phyloP scores from a whole-genome alignment of 2,888 invertebrate species.

The Xanthorhoe designata region DNA sequence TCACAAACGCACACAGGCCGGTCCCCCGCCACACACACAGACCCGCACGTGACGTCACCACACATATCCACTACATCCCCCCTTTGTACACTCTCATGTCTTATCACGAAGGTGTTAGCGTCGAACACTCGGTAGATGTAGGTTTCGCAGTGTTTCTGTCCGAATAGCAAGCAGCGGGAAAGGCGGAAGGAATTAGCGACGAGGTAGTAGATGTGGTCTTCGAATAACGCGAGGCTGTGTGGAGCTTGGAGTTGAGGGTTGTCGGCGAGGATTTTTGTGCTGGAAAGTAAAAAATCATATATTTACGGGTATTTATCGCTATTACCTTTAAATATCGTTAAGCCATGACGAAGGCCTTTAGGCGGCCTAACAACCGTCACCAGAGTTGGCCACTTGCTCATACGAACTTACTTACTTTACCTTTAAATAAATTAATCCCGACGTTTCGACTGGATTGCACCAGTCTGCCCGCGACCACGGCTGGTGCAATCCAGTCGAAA shows the following conservation, averaged over 20 bases:
- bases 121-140: conserved; percentile 72
- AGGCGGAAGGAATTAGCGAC: conserved; percentile 83
- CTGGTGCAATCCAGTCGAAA: too few relatives aligned
- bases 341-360: too few relatives aligned
- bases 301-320: background rate
- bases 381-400: too few relatives aligned
- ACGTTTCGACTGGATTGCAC: too few relatives aligned
- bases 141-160: conserved; percentile 74
- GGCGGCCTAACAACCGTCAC: too few relatives aligned
- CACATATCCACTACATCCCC: conserved; percentile 77
- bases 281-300: conserved; percentile 37
- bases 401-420: too few relatives aligned
- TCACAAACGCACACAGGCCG: conserved; percentile 82
- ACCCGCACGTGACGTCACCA: conserved; percentile 75
- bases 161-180: conserved; percentile 86
- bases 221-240: conserved; percentile 89
- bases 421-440: too few relatives aligned
- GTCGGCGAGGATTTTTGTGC: conserved; percentile 73
- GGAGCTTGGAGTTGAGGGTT: conserved; percentile 83
- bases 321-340: too few relatives aligned
- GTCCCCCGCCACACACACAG: conserved; percentile 86
- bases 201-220: conserved; percentile 91
- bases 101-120: conserved; percentile 62
- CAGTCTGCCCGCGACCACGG: too few relatives aligned
- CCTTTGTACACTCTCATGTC: conserved; percentile 65